phyloP scores from a whole-genome alignment of 1,140 invertebrate species.

The Linepithema humile region DNA sequence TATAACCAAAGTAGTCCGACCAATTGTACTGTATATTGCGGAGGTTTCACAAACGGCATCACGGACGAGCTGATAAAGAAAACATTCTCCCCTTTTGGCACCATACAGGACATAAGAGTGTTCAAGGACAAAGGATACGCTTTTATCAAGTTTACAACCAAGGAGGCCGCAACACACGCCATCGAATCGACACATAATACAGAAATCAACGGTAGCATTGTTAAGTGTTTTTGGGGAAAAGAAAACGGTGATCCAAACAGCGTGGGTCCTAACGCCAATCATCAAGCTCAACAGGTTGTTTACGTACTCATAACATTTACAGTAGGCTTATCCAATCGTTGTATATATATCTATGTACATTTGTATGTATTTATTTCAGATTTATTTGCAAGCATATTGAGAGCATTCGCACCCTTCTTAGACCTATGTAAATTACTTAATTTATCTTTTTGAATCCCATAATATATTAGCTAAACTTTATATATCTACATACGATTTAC shows the following conservation, averaged over 20 bases:
- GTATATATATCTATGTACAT: background rate
- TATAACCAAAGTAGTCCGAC: constrained; percentile 99
- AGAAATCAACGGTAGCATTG: constrained; percentile 97
- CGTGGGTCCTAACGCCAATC: constrained; percentile 84
- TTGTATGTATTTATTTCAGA: constrained; percentile 1
- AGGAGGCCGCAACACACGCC: constrained; percentile 98
- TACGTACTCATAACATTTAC: background rate
- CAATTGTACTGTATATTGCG: constrained; percentile 99
- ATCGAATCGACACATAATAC: constrained; percentile 98
- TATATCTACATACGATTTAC: no score
- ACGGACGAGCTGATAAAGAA: constrained; percentile 98
- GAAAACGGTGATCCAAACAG: constrained; percentile 92
- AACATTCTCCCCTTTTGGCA: constrained; percentile 97
- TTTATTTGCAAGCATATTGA: constrained; percentile 4
- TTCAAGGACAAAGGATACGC: constrained; percentile 99
- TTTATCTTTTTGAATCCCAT: background rate
- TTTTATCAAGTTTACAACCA: constrained; percentile 99
- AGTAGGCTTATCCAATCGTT: background rate
- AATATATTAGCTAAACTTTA: no score
- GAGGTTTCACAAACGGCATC: constrained; percentile 96
- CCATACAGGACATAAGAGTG: constrained; percentile 98
- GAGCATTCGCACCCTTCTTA: background rate
- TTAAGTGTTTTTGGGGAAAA: constrained; percentile 99
- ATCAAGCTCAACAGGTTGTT: constrained; percentile 85
- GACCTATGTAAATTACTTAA: background rate